Conservation (phyloP, 2,888 invertebrate genomes). For the Aleiodes leptofemur region DNA sequence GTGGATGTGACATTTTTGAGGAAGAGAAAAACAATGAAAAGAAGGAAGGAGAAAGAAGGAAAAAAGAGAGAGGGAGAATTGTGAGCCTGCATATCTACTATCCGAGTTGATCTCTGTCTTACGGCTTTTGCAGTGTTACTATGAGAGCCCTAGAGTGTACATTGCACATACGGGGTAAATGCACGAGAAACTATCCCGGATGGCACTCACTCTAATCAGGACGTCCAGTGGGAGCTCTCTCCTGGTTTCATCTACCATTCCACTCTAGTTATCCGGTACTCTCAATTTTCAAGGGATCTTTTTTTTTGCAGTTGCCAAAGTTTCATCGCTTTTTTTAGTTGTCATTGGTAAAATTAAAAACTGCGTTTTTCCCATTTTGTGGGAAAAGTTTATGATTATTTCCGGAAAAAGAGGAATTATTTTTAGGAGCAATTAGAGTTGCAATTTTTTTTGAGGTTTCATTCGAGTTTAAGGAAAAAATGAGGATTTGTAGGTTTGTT, state of each 20-base stretch:
- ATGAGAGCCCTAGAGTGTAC: slow-evolving; percentile 14
- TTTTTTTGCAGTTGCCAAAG: slow-evolving; percentile 1
- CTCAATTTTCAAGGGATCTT: slow-evolving; percentile 30
- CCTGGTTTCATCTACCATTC: slow-evolving; percentile 32
- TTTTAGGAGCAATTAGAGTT: not conserved
- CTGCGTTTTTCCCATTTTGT: too few relatives aligned
- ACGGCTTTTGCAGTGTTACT: slow-evolving; percentile 10
- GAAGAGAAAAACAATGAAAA: not conserved
- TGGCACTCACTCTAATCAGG: slow-evolving; percentile 60
- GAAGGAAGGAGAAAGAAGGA: not conserved
- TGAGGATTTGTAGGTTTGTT: too few relatives aligned
- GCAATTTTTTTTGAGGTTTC: not conserved
- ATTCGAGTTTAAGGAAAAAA: too few relatives aligned
- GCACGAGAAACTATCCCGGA: slow-evolving; percentile 50
- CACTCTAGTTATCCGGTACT: slow-evolving; percentile 22
- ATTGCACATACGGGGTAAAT: slow-evolving; percentile 5
- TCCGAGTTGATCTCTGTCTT: slow-evolving; percentile 30
- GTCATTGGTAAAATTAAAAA: not conserved
- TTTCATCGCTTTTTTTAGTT: slow-evolving; percentile 4
- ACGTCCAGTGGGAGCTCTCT: slow-evolving; percentile 44
- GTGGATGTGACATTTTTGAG: slow-evolving; percentile 16
- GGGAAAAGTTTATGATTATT: too few relatives aligned
- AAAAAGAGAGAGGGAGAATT: slow-evolving; percentile 25
- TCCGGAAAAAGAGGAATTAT: not conserved
- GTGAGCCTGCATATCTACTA: slow-evolving; percentile 30